phyloP scores from a whole-genome alignment of 2,797 vertebrate genomes.

The Rachycentron canadum region DNA sequence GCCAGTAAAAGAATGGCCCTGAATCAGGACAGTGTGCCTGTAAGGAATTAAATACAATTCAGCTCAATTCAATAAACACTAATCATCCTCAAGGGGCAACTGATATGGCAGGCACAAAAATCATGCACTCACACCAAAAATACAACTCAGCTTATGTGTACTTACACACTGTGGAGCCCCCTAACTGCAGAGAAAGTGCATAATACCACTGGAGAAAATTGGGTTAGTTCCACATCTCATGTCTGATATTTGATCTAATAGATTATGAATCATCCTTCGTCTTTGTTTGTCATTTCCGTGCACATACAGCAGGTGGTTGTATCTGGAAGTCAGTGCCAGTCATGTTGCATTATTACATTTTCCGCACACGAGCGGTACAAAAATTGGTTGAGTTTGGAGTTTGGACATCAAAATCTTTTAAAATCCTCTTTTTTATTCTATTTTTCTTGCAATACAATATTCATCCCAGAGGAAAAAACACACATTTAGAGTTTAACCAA shows the following conservation, averaged over 20 bases:
- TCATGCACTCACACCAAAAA: conserved; percentile 5
- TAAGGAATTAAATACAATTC: conserved; percentile 48
- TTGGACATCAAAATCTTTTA: neutral
- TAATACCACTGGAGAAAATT: neutral
- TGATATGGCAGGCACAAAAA: conserved; percentile 30
- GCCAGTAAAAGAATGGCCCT: conserved; percentile 40
- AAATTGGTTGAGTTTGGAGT: no score
- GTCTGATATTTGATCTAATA: neutral
- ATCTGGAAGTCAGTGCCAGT: neutral
- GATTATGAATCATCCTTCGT: neutral
- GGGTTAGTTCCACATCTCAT: neutral
- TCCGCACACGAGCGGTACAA: no score
- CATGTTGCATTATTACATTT: no score
- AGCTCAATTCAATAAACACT: conserved; percentile 47
- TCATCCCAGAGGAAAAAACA: neutral
- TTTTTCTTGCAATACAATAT: neutral
- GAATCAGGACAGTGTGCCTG: conserved; percentile 44
- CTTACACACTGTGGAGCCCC: conserved; percentile 32
- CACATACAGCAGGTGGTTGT: neutral
- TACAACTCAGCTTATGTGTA: neutral
- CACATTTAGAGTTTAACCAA: neutral
- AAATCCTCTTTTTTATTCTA: neutral
- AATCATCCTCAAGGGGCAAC: conserved; percentile 33
- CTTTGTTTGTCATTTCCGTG: neutral
- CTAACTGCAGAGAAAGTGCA: conserved; percentile 9